These are phyloP conservation scores for Chaetoderma sp. DNA, from an alignment of 2,888 invertebrate species.

Conservation along the genomic window DNA sequence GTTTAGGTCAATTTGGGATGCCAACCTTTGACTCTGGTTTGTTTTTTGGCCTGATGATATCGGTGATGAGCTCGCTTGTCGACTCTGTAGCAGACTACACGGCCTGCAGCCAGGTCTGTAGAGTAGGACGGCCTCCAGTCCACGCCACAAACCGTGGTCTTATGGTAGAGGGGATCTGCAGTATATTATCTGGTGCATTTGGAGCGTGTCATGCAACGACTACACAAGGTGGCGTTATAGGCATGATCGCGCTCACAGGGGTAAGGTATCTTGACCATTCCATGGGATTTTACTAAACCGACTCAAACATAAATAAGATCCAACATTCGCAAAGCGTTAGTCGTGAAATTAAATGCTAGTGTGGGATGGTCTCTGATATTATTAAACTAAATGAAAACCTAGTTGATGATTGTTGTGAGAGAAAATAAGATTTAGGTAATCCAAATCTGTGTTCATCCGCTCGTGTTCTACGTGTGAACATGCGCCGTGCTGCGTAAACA, in stretches of 20 bases:
- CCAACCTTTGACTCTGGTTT: slow-evolving; percentile 45
- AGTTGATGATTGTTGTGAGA: no score
- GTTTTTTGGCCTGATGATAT: slow-evolving; percentile 46
- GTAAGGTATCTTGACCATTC: not conserved
- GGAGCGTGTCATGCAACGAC: slow-evolving; percentile 55
- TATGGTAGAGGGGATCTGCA: slow-evolving; percentile 49
- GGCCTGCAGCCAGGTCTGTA: slow-evolving; percentile 42
- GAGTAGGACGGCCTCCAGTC: slow-evolving; percentile 41
- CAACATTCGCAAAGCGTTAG: no score
- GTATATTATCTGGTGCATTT: slow-evolving; percentile 47
- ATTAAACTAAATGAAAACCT: no score
- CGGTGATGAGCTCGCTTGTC: slow-evolving; percentile 45
- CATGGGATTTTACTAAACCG: no score
- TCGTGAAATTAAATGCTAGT: no score
- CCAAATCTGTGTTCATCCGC: no score
- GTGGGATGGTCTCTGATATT: no score
- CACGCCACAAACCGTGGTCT: slow-evolving; percentile 55
- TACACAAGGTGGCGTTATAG: slow-evolving; percentile 41
- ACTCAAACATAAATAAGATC: no score
- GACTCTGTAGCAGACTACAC: slow-evolving; percentile 56
- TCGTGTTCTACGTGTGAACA: no score
- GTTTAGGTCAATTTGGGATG: slow-evolving; percentile 54
- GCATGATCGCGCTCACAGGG: slow-evolving; percentile 13
- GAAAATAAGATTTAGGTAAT: no score
- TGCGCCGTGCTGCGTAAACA: no score